These are phyloP conservation scores for Drosophila mulleri DNA, from an alignment of 2,888 invertebrate genomes.

Conservation along the genomic window DNA sequence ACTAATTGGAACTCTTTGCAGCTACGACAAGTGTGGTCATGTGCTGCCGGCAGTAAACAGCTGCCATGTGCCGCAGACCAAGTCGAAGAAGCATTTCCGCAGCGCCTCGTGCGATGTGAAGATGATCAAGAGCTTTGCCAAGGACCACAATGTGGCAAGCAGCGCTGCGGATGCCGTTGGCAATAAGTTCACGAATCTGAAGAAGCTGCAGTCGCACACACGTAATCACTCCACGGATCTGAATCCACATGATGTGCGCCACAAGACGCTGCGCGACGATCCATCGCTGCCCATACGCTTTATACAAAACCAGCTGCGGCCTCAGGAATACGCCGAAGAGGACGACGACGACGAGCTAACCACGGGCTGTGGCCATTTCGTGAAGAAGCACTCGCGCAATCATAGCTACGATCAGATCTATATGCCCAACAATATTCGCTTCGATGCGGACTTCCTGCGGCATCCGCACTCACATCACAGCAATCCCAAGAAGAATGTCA, in stretches of 20 bases:
- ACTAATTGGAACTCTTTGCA: conserved; percentile 25
- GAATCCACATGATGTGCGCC: conserved; percentile 82
- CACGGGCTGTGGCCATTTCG: conserved; percentile 83
- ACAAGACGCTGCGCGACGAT: conserved; percentile 81
- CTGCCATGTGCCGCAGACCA: conserved; percentile 80
- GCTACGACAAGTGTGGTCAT: conserved; percentile 84
- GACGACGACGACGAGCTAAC: conserved; percentile 83
- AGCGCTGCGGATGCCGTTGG: conserved; percentile 59
- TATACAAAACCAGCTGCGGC: conserved; percentile 84
- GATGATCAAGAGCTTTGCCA: conserved; percentile 84
- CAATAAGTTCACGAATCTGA: conserved; percentile 82
- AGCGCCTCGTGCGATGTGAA: conserved; percentile 85
- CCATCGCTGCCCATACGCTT: conserved; percentile 83
- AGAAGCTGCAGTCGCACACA: conserved; percentile 84
- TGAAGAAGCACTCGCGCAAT: conserved; percentile 85
- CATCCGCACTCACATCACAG: conserved; percentile 67
- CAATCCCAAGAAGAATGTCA: conserved; percentile 83
- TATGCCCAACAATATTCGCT: conserved; percentile 85
- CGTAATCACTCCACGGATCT: conserved; percentile 85
- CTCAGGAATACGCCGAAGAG: conserved; percentile 74
- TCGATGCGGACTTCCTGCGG: conserved; percentile 84
- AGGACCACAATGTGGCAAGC: conserved; percentile 77
- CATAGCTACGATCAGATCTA: conserved; percentile 85
- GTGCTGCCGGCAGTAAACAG: conserved; percentile 61
- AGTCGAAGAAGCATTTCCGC: conserved; percentile 85